A percentile compares a stretch with the other conserved stretches of the same genome.
Evolutionary conservation across 2,888 invertebrate species (phyloP).

Genomic region (Lasioglossum villosulum): DNA sequence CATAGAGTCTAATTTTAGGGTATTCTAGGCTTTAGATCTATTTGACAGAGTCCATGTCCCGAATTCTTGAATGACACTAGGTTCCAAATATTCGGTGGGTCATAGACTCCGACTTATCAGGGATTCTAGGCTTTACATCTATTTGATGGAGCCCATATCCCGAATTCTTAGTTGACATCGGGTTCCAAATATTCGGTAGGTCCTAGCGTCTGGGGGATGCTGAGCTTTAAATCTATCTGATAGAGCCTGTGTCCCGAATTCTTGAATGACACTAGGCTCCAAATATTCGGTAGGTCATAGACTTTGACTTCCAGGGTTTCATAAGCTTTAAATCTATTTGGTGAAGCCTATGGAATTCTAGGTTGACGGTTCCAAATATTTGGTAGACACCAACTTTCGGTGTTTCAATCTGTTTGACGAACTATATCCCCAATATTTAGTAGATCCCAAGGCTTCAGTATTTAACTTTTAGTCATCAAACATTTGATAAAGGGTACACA

Average conservation of each 20-base stretch:
- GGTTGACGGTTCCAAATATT: background rate
- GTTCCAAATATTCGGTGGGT: background rate
- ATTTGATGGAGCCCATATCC: background rate
- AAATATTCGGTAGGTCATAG: background rate
- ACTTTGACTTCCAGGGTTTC: background rate
- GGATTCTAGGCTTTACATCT: background rate
- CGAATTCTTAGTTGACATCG: background rate
- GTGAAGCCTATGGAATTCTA: background rate
- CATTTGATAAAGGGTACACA: background rate
- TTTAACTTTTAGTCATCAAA: background rate
- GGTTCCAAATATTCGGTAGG: background rate
- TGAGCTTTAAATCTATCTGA: background rate
- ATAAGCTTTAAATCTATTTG: background rate
- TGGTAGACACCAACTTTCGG: background rate
- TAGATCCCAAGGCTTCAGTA: background rate
- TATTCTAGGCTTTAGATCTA: background rate
- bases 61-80: background rate
- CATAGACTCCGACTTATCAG: background rate
- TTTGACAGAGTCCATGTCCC: background rate
- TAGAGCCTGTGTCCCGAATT: background rate
- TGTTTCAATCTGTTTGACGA: background rate
- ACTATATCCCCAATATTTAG: background rate
- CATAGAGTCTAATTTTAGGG: background rate
- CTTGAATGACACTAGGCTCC: background rate
- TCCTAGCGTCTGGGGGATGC: background rate